Conservation (phyloP, 1,140 invertebrate genomes). For the Drosophila dunni region DNA sequence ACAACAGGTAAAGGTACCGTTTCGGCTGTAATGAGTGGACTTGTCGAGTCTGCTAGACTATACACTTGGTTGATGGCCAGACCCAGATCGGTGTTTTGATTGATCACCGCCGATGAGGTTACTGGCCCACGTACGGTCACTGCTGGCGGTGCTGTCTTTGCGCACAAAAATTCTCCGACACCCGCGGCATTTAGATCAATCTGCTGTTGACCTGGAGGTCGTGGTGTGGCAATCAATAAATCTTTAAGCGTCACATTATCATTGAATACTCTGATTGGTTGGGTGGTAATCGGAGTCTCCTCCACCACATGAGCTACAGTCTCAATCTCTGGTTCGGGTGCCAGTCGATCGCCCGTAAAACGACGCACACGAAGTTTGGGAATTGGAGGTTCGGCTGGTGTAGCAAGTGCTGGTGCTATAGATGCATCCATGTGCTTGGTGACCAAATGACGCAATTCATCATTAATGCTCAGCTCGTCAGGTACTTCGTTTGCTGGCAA, state of each 20-base stretch:
- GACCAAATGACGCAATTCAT: slow-evolving; percentile 52
- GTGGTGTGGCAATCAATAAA: slow-evolving; percentile 34
- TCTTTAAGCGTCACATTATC: slow-evolving; percentile 36
- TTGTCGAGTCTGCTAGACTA: slow-evolving; percentile 12
- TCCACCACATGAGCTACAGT: background rate
- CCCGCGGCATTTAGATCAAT: slow-evolving; percentile 40
- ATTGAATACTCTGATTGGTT: background rate
- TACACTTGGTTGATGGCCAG: slow-evolving; percentile 55
- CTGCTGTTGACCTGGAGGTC: slow-evolving; percentile 29
- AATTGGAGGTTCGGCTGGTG: background rate
- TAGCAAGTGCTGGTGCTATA: background rate
- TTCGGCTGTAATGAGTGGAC: background rate
- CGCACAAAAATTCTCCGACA: slow-evolving; percentile 37
- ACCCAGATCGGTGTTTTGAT: slow-evolving; percentile 46
- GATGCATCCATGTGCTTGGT: slow-evolving; percentile 26
- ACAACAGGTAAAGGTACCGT: background rate
- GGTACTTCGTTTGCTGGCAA: background rate
- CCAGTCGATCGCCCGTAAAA: slow-evolving; percentile 61
- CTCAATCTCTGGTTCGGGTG: background rate
- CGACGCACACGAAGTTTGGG: slow-evolving; percentile 64
- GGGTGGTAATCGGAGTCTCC: background rate
- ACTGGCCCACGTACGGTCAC: background rate
- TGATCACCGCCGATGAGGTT: slow-evolving; percentile 37
- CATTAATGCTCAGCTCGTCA: background rate
- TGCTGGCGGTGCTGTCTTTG: slow-evolving; percentile 9